phyloP scores from a whole-genome alignment of 1,140 invertebrate genomes.

The Lasioglossum albipes region DNA sequence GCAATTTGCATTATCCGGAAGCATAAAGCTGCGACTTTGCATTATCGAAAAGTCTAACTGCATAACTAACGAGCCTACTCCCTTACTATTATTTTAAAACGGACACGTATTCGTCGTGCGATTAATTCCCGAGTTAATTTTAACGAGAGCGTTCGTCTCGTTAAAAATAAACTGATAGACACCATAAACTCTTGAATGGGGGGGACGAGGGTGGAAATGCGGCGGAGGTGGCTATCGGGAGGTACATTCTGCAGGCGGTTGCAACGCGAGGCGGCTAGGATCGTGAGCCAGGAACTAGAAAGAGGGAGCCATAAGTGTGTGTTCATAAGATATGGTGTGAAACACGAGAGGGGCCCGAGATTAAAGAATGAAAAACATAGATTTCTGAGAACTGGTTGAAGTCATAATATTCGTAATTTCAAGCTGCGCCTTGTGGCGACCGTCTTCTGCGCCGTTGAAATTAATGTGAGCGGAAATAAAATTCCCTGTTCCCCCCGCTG shows the following conservation, averaged over 20 bases:
- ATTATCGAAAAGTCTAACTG: too few species aligned
- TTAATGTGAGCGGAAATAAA: constrained; percentile 68
- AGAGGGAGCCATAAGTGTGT: constrained; percentile 61
- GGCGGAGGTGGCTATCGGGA: neutral
- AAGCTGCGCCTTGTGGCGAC: constrained; percentile 60
- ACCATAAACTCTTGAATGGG: too few species aligned
- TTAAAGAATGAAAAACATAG: constrained; percentile 80
- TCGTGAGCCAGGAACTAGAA: constrained; percentile 21
- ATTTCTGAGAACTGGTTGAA: constrained; percentile 78
- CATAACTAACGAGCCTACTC: too few species aligned
- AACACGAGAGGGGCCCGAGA: constrained; percentile 77
- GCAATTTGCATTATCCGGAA: too few species aligned
- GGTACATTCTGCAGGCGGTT: neutral
- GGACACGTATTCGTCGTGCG: too few species aligned
- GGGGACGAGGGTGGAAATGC: too few species aligned
- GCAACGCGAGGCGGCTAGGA: constrained; percentile 10
- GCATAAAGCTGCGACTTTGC: too few species aligned
- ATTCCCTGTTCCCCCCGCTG: constrained; percentile 40
- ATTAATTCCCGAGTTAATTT: too few species aligned
- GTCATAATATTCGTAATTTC: constrained; percentile 75
- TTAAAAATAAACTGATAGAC: too few species aligned
- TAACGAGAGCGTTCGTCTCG: too few species aligned
- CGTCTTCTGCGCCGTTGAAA: constrained; percentile 67
- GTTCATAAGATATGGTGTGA: constrained; percentile 79
- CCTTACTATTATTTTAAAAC: too few species aligned